phyloP scores from a whole-genome alignment of 2,888 invertebrate species.

The Cheilosia vulpina region DNA sequence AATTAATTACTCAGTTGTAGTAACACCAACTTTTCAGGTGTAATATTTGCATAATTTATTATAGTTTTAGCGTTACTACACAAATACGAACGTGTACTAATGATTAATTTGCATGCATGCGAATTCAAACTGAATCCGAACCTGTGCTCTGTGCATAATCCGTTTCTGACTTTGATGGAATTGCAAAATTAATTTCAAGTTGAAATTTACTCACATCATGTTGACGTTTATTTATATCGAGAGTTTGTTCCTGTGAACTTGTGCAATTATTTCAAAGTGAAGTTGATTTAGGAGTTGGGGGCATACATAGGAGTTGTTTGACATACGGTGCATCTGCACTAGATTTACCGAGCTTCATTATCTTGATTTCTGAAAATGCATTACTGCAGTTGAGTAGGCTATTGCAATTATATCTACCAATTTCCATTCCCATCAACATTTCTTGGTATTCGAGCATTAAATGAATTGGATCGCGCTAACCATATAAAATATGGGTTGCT shows the following conservation, averaged over 20 bases:
- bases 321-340: no score
- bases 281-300: neutral
- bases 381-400: no score
- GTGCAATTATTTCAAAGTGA: neutral
- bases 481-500: no score
- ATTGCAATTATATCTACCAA: no score
- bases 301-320: no score
- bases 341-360: no score
- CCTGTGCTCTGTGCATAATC: neutral
- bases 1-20: slow-evolving; percentile 18
- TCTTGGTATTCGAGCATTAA: no score
- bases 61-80: neutral
- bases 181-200: neutral
- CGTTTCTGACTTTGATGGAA: slow-evolving; percentile 12
- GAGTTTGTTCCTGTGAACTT: neutral
- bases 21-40: slow-evolving; percentile 22
- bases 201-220: neutral
- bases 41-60: slow-evolving; percentile 32
- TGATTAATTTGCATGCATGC: slow-evolving; percentile 18
- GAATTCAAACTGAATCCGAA: neutral
- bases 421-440: no score
- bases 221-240: neutral
- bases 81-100: slow-evolving; percentile 3
- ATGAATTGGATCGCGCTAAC: no score
- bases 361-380: no score